Evolutionary conservation across 2,113 vertebrate genomes (phyloP), one percentile per base, ranked within the genome.

Genomic region (Phylloscopus trochiloides): DNA sequence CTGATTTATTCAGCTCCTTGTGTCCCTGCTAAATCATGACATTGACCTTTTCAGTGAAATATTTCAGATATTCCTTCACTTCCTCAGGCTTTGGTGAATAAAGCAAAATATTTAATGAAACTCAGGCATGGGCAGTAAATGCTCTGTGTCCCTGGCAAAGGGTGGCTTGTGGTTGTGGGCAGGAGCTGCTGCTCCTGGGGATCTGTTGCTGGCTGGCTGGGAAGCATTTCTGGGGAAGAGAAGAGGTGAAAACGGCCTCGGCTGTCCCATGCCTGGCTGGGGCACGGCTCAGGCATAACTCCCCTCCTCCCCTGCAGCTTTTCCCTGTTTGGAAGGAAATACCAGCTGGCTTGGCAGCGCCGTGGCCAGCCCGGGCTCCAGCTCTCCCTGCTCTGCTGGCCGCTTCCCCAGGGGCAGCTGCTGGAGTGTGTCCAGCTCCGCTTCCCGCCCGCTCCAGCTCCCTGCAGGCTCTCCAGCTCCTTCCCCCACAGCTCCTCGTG

Each of bases 311-410:
- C 74, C 54, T 68, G 63, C 52, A 16, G 45, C 78, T 84, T 59
- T 47, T 55, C 74, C 65, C 84, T 52, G 31, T 71, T 75, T 15
- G 26, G 71, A 93, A 83, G 84, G 76, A 71, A 71, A 78, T 52
- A 66, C 61, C 80, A 71, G 52, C 71, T 67, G 80, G 62, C 26
- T 92, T 91, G 93, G 90, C 90, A 90, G 85, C 7, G 0, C 71
- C 3, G 18, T 28, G 78, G 68, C 54, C 34, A 1, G 50, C 43
- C 57, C 13, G 3, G 83, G 87, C 83, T 59, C 28, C 3, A 6
- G 73, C 62, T 84, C 83, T 88, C 47, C 25, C 29, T 5, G 9
- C 68, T 77, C 52, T 17, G 12, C 80, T n/a, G 52, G 82, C 82
- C 0, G 3, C 71, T 24, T 91, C 72, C 88, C 92, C 10, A 10